These are phyloP conservation scores for Punctoribates punctum DNA, from an alignment of 2,888 invertebrate genomes.

Conservation along the genomic window DNA sequence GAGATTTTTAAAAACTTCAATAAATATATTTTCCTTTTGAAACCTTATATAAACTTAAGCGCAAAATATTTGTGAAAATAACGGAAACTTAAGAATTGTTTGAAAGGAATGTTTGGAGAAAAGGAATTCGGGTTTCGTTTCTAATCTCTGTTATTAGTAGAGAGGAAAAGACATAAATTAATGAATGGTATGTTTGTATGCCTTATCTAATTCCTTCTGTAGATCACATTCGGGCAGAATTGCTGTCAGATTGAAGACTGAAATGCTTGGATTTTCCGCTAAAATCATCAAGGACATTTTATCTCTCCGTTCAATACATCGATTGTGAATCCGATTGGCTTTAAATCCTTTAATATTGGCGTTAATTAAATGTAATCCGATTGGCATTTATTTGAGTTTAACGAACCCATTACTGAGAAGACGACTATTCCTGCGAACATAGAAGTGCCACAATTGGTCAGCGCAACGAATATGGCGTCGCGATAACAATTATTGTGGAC, in stretches of 20 bases:
- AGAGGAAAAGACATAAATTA: slow-evolving; percentile 8
- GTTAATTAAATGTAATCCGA: no score
- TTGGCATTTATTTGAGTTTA: not conserved
- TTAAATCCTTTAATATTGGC: slow-evolving; percentile 64
- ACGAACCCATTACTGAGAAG: slow-evolving; percentile 78
- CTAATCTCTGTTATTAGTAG: not conserved
- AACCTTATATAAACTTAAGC: no score
- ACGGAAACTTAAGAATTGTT: not conserved
- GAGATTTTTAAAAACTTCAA: not conserved
- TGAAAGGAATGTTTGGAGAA: not conserved
- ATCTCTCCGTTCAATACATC: slow-evolving; percentile 59
- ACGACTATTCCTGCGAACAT: slow-evolving; percentile 96
- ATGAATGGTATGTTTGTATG: slow-evolving; percentile 56
- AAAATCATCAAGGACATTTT: no score
- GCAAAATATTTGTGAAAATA: no score
- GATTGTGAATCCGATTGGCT: slow-evolving; percentile 76
- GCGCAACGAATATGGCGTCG: slow-evolving; percentile 85
- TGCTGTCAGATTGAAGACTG: slow-evolving; percentile 16
- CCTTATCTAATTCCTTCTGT: slow-evolving; percentile 80
- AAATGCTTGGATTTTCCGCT: not conserved
- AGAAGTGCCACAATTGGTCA: slow-evolving; percentile 89
- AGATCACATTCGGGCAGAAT: slow-evolving; percentile 64
- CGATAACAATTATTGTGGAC: slow-evolving; percentile 93
- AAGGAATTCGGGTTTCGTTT: not conserved
- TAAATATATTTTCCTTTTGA: not conserved